Evolutionary conservation across 2,113 vertebrate species (phyloP).

Genomic region (Deroptyus accipitrinus): DNA sequence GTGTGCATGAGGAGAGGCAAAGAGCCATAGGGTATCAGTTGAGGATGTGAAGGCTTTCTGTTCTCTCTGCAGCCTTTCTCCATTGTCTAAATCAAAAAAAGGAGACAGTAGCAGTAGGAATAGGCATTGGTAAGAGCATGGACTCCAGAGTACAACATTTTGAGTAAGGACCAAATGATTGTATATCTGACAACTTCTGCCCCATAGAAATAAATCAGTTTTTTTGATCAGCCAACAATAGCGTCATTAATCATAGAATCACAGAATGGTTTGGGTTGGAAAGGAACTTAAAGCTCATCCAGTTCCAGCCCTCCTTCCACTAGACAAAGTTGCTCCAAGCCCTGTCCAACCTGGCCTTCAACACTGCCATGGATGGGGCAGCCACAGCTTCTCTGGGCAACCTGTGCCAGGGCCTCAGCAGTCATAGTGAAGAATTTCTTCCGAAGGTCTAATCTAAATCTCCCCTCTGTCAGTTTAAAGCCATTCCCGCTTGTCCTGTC

Average conservation of each 20-base stretch:
- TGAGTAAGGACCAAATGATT: neutral
- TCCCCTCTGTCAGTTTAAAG: neutral
- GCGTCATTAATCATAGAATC: neutral
- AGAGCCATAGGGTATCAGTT: rapidly evolving
- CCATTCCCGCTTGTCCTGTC: neutral
- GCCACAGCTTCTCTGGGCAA: neutral
- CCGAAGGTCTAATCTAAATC: neutral
- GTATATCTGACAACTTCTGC: neutral
- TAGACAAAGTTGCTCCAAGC: neutral
- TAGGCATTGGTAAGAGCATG: neutral
- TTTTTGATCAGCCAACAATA: neutral
- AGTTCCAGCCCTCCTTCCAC: neutral
- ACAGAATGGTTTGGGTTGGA: neutral
- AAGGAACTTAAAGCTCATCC: neutral
- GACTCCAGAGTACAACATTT: neutral
- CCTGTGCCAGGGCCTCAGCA: neutral
- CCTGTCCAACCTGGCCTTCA: neutral
- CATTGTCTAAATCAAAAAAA: neutral
- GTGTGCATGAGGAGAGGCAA: neutral
- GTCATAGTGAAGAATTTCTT: neutral
- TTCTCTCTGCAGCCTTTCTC: neutral
- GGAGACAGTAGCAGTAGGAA: neutral
- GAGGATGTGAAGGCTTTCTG: neutral
- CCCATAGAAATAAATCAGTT: neutral
- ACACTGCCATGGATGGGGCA: neutral